phyloP scores from a whole-genome alignment of 2,888 invertebrate species.

The Ophonus ardosiacus region DNA sequence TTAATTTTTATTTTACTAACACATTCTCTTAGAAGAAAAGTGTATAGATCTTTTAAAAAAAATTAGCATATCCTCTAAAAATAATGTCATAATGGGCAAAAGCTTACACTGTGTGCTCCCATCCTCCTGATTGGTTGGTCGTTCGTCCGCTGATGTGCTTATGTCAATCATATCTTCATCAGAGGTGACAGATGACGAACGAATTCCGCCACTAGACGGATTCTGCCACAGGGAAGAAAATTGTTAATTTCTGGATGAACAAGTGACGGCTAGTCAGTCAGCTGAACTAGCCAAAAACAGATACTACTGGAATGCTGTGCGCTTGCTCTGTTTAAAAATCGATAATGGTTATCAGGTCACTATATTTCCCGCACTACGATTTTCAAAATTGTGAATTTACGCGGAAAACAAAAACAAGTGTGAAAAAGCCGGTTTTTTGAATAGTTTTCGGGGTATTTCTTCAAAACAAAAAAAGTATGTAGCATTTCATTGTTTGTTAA shows the following conservation, averaged over 20 bases:
- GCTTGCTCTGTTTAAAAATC: slow-evolving; percentile 62
- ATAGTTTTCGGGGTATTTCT: no score
- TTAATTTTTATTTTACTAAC: neutral
- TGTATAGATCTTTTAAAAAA: no score
- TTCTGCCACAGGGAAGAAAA: slow-evolving; percentile 23
- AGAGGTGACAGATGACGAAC: slow-evolving; percentile 74
- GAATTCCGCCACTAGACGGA: slow-evolving; percentile 69
- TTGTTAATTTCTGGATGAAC: slow-evolving; percentile 39
- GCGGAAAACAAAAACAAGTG: neutral
- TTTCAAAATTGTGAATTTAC: slow-evolving; percentile 12
- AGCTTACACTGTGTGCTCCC: slow-evolving; percentile 73
- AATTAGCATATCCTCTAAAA: no score
- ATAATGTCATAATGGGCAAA: neutral
- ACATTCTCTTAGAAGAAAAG: no score
- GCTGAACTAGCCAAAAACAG: slow-evolving; percentile 54
- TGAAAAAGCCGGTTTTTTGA: neutral
- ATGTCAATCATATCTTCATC: slow-evolving; percentile 85
- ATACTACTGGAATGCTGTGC: slow-evolving; percentile 39
- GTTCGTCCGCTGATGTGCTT: slow-evolving; percentile 76
- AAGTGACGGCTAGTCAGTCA: slow-evolving; percentile 46
- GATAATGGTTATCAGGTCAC: slow-evolving; percentile 65
- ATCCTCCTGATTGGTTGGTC: slow-evolving; percentile 70
- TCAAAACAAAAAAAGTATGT: no score
- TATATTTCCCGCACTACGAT: slow-evolving; percentile 39
- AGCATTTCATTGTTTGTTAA: no score